Evolutionary conservation across 1,140 invertebrate genomes (phyloP), one percentile per base, ranked within the genome.

Genomic region (Saccostrea echinata): DNA sequence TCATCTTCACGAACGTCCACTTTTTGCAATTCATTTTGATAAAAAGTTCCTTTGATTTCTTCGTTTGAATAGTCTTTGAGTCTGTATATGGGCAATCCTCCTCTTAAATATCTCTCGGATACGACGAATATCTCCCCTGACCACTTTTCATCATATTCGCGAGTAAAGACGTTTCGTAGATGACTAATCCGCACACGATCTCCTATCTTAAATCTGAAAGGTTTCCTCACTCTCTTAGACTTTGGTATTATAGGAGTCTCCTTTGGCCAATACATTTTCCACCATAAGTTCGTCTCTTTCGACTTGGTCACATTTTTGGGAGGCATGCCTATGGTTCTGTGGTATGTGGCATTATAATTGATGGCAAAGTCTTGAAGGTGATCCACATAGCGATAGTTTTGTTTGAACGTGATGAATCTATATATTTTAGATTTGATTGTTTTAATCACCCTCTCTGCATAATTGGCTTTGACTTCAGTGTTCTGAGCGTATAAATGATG

Each of bases 231-330:
- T 43, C 21, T 52, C 53, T 68, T 89, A 16, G 81, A 1, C 85
- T 88, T 88, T 35, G 18, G 13, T 53, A 16, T 4, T 16, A 51
- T 27, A 12, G 53, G 13, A 30, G 30, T 64, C 16, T 84, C 81
- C 35, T 86, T 89, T 1, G 84, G 55, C 88, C 84, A 88, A 52
- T 88, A 86, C 88, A 88, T 86, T n/a, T 43, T 89, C 85, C 64
- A 87, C 82, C 86, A 86, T 13, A 87, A 3, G 24, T 51, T 24
- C n/a, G 86, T 87, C 33, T 87, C 86, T 21, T 87, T 81, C 4
- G 24, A 21, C 33, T 43, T 64, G 27, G 30, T 30, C n/a, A n/a
- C n/a, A n/a, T n/a, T n/a, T n/a, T n/a, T n/a, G n/a, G n/a, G n/a
- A n/a, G n/a, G n/a, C n/a, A 83, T 87, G 16, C 86, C 52, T 9